Evolutionary conservation across 2,888 invertebrate species (phyloP), one percentile per base, ranked within the genome.

Genomic region (Heteromurus nitidus): DNA sequence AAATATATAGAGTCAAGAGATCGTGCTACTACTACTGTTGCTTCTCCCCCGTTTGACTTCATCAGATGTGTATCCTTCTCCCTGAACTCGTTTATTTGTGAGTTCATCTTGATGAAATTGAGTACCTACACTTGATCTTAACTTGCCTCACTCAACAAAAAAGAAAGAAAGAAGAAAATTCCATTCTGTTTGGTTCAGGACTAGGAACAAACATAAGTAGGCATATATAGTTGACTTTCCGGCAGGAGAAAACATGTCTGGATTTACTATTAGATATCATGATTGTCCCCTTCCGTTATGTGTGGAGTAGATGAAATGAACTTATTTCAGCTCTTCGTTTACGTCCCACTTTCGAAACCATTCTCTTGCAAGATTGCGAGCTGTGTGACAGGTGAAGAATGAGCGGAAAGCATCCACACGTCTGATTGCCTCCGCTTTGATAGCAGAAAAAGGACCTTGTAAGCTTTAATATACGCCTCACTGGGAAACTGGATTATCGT

Each of bases 91-190:
- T 68, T 55, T 20, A 58, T 24, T 28, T 60, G 7, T 22, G 26
- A 53, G 73, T 64, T 73, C 73, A 73, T 64, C 44, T 53, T 64
- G 64, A 62, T 36, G 50, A 64, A 73, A 73, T 73, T 73, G 73
- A 64, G n/a, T 73, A 31, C 24, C 9, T 36, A 47, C 47, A 47
- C 47, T 47, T 47, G 47, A n/a, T 47, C 47, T 47, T 47, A 47
- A 47, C 47, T n/a, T 47, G 47, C n/a, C n/a, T n/a, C 47, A n/a
- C n/a, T n/a, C n/a, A n/a, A n/a, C n/a, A n/a, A n/a, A n/a, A n/a
- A n/a, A n/a, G n/a, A n/a, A n/a, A n/a, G n/a, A n/a, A n/a, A n/a
- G n/a, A n/a, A n/a, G n/a, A n/a, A n/a, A n/a, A n/a, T n/a, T n/a
- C n/a, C n/a, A n/a, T n/a, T n/a, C n/a, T n/a, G n/a, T n/a, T n/a